Conservation (phyloP, 2,888 invertebrate genomes). For the Drosophila austrosaltans region DNA sequence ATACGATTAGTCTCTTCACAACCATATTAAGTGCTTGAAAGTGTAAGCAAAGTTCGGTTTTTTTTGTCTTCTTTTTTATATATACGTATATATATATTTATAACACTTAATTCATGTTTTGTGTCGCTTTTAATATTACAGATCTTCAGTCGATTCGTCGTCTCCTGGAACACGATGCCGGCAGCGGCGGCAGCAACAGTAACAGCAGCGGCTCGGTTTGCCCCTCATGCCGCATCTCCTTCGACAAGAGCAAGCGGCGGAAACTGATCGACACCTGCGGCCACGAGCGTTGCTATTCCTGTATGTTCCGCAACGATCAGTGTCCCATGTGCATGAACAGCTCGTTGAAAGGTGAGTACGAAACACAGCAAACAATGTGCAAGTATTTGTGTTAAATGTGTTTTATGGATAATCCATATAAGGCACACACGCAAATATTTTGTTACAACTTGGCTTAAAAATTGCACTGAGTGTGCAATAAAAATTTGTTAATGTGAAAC, state of each 20-base stretch:
- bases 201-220: constrained; percentile 86
- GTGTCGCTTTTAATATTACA: constrained; percentile 84
- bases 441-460: constrained; percentile 45
- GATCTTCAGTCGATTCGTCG: constrained; percentile 93
- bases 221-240: constrained; percentile 95
- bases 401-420: constrained; percentile 60
- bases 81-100: constrained; percentile 6
- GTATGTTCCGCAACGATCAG: constrained; percentile 95
- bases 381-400: constrained; percentile 37
- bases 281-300: constrained; percentile 97
- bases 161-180: constrained; percentile 89
- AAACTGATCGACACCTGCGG: constrained; percentile 97
- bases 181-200: constrained; percentile 2
- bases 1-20: no score
- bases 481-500: neutral
- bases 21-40: neutral
- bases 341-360: constrained; percentile 81
- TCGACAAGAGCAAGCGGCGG: constrained; percentile 98
- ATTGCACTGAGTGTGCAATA: constrained; percentile 28
- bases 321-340: constrained; percentile 92
- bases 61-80: no score
- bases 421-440: constrained; percentile 51
- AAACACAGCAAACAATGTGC: constrained; percentile 2
- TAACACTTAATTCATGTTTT: constrained; percentile 23
- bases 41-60: neutral